Evolutionary conservation across 2,113 vertebrate species (phyloP), one percentile per base, ranked within the genome.

Genomic region (Silurus glanis): DNA sequence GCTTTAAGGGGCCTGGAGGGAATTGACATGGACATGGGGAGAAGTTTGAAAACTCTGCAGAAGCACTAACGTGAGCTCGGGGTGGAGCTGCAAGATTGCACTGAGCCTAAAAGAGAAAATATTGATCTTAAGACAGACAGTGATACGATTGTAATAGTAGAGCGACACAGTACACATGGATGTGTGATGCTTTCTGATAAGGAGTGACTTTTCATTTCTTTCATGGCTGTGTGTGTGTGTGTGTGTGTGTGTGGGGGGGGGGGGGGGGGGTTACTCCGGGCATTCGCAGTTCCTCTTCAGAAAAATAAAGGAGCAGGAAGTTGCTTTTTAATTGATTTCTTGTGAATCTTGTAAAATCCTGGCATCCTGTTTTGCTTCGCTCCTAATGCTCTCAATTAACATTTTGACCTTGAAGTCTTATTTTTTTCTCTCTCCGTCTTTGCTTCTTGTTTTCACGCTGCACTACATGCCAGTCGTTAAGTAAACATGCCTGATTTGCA

Each of bases 401-500:
- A 55, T 78, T 78, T 55, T 78, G 74, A 67, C 81, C 81, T 51
- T 23, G 6, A 0, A 4, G 23, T 56, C 53, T 45, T 72, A 3
- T 23, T 19, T 72, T 7, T 25, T 6, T 8, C 10, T 56, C 37
- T 53, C 37, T 71, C 49, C 9, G 12, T 71, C 51, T 89, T 82
- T 71, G n/a, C 9, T 21, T 71, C 51, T 89, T 82, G 78, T 62
- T 83, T 61, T 72, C 75, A 66, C 6, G 67, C 80, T 84, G 83
- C 71, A 82, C 74, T 64, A 47, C 61, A 74, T 62, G 37, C 67
- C 69, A 53, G 83, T 87, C 62, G 56, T 49, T 82, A 81, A 64
- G 45, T 89, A 79, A 89, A 79, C 75, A 82, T 82, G 85, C 58
- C 78, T 82, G 61, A 84, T 87, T 85, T 84, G 88, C 83, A 86